Base-by-base conservation (phyloP, 2,888 invertebrate genomes). In the Pasiphila rectangulata region DNA sequence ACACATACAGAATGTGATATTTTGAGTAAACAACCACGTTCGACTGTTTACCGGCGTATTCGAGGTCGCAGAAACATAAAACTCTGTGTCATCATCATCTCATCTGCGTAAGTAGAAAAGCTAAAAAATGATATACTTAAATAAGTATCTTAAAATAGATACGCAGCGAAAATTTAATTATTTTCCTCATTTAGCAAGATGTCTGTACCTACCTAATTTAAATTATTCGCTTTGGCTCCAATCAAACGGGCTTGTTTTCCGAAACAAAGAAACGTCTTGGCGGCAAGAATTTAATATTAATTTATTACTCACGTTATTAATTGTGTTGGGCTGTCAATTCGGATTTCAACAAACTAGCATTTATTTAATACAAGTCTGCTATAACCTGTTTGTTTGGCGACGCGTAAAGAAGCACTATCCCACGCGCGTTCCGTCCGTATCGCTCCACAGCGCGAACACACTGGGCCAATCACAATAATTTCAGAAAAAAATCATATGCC, bases 371-470 rank as follows among this genome's bases (percentile, higher is more conserved):
- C 21, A 38, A 34, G 56, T 63, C 60, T 63, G 68, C 50, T 60
- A 65, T 65, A 65, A 64, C 75, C 75, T 68, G 67, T 67, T 67
- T 59, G 57, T 63, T 57, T 61, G 61, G 56, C 72, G 68, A 69
- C 64, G 71, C 64, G 60, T 74, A 67, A 72, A 72, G 69, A 67
- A 70, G 46, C 64, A 83, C 82, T 73, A 67, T 52, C 51, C 69
- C 68, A 70, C 70, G 72, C 72, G 75, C 62, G 64, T 56, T 56
- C 53, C 59, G 55, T 48, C 51, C 54, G 58, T 59, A 57, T 60
- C 61, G 34, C 49, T 44, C 41, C 46, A 56, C 12, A 10, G 40
- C 57, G 49, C 50, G 44, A 30, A 36, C 57, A 57, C 57, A 58
- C 54, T 56, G 48, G 20, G 12, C 39, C 19, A 41, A 42, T 36